phyloP scores from a whole-genome alignment of 30 jellyfish, hydroid and myxozoan genomes.

The Aurelia aurita region DNA sequence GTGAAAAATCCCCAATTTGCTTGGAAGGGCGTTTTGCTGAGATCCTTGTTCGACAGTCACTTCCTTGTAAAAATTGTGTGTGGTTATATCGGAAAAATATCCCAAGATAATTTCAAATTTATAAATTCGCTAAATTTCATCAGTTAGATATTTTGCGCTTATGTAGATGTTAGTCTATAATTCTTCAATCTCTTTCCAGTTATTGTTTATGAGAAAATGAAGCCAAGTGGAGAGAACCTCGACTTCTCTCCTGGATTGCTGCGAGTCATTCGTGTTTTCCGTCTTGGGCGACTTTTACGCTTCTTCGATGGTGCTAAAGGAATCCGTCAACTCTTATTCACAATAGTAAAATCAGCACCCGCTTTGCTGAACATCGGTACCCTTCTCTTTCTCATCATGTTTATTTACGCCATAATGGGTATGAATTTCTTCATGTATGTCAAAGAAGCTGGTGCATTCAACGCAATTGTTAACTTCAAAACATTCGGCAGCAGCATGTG shows the following conservation, averaged over 20 bases:
- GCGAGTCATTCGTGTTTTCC: slow-evolving; percentile 95
- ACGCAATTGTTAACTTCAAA: slow-evolving; percentile 82
- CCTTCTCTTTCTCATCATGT: slow-evolving; percentile 85
- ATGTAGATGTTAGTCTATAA: neutral
- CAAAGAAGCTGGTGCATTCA: slow-evolving; percentile 81
- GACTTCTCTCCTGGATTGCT: slow-evolving; percentile 94
- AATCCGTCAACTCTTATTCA: slow-evolving; percentile 86
- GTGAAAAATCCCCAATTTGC: too few relatives aligned
- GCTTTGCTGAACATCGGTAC: slow-evolving; percentile 96
- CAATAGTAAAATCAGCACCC: slow-evolving; percentile 98
- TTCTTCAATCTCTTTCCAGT: slow-evolving; percentile 62
- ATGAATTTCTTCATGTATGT: slow-evolving; percentile 86
- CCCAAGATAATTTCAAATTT: too few relatives aligned
- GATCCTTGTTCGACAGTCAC: too few relatives aligned
- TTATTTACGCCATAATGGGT: slow-evolving; percentile 94
- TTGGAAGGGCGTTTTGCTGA: too few relatives aligned
- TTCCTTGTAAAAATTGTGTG: too few relatives aligned
- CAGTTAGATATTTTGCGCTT: too few relatives aligned
- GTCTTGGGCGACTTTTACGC: slow-evolving; percentile 96
- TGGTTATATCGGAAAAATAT: too few relatives aligned
- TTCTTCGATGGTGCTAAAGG: slow-evolving; percentile 97
- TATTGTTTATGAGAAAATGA: slow-evolving; percentile 67
- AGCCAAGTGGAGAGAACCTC: slow-evolving; percentile 52
- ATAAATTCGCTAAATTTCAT: too few relatives aligned
- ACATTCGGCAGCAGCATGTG: slow-evolving; percentile 98